phyloP scores from a whole-genome alignment of 64 coral and sea anemone species.

The Montipora cactus region DNA sequence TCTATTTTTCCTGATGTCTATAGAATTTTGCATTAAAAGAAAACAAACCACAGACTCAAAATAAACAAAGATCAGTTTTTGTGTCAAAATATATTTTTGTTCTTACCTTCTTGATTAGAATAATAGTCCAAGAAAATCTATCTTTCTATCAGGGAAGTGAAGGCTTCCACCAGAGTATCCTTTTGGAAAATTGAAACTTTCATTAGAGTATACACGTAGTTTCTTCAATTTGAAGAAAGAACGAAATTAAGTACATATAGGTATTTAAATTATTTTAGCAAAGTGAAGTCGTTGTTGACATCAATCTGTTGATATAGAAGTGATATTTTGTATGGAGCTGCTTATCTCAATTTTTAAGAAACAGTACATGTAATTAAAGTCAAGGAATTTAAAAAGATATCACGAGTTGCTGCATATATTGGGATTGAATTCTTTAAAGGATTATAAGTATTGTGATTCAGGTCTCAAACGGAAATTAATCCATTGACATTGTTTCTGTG shows the following conservation, averaged over 20 bases:
- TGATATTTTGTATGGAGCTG: conserved; percentile 17
- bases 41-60: background rate
- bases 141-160: background rate
- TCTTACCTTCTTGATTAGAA: background rate
- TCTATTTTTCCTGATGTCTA: background rate
- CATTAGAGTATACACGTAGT: too few relatives aligned
- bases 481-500: background rate
- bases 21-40: background rate
- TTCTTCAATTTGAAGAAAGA: background rate
- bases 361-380: background rate
- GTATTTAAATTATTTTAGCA: background rate
- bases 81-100: background rate
- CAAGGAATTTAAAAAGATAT: conserved; percentile 14
- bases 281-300: too few relatives aligned
- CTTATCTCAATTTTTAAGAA: background rate
- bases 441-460: background rate
- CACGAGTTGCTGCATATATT: conserved; percentile 23
- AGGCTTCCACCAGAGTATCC: too few relatives aligned
- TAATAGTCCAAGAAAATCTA: background rate
- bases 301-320: too few relatives aligned
- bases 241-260: background rate
- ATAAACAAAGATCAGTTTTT: background rate
- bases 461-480: background rate
- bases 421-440: background rate
- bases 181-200: too few relatives aligned